These are phyloP conservation scores for Leptogaster cylindrica DNA, from an alignment of 2,888 invertebrate species.

Conservation along the genomic window DNA sequence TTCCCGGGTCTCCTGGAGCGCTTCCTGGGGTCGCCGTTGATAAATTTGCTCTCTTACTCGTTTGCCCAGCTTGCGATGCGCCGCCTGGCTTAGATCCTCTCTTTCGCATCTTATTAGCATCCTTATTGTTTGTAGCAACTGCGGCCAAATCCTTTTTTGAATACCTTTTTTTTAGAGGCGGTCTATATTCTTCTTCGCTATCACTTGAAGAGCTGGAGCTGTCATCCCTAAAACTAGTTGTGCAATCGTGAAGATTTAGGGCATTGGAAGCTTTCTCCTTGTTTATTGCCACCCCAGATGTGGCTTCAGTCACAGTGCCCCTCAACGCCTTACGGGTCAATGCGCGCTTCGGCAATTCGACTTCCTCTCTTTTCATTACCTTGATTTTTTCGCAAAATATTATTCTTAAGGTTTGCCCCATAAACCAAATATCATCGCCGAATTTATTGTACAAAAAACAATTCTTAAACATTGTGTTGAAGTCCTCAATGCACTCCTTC, in stretches of 20 bases:
- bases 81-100: too few species aligned
- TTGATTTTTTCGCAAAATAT: slow-evolving; percentile 87
- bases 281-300: slow-evolving; percentile 68
- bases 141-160: slow-evolving; percentile 98
- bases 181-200: slow-evolving; percentile 90
- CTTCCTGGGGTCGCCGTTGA: slow-evolving; percentile 52
- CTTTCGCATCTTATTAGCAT: too few species aligned
- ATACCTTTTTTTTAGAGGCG: slow-evolving; percentile 89
- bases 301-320: slow-evolving; percentile 70
- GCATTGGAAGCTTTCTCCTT: slow-evolving; percentile 88
- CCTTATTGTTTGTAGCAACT: slow-evolving; percentile 96
- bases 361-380: slow-evolving; percentile 95
- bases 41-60: slow-evolving; percentile 48
- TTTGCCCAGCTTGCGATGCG: slow-evolving; percentile 55
- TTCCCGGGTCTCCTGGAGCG: slow-evolving; percentile 67
- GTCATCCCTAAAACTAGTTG: too few species aligned
- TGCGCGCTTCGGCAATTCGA: slow-evolving; percentile 78
- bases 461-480: slow-evolving; percentile 97
- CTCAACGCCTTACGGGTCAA: slow-evolving; percentile 70
- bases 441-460: slow-evolving; percentile 98
- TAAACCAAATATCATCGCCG: slow-evolving; percentile 96
- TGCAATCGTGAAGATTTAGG: too few species aligned
- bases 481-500: slow-evolving; percentile 95
- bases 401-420: slow-evolving; percentile 96
- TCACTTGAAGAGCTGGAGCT: too few species aligned